A percentile compares a stretch with the other conserved stretches of the same genome.
These are phyloP conservation scores for Cygnus buccinator DNA, from an alignment of 2,113 vertebrate species.

Conservation along the genomic window DNA sequence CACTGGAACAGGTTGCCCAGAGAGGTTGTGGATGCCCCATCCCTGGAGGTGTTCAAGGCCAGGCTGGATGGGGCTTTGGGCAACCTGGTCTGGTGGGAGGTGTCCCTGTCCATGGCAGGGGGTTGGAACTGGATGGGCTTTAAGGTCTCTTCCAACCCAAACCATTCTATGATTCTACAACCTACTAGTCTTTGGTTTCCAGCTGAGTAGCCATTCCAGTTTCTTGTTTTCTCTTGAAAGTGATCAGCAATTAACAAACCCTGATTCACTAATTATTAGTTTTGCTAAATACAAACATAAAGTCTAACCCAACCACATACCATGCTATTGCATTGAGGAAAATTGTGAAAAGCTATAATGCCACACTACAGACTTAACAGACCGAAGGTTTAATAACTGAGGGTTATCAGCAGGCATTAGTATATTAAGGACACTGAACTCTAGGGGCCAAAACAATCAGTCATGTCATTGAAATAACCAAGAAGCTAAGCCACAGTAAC, in stretches of 20 bases:
- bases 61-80: no score
- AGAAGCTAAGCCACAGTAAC: not conserved
- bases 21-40: no score
- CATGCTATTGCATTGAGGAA: not conserved
- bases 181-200: not conserved
- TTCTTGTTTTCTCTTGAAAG: not conserved
- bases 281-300: not conserved
- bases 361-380: not conserved
- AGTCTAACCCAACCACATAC: not conserved
- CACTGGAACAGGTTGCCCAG: no score
- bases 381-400: not conserved
- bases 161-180: not conserved
- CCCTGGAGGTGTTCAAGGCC: no score
- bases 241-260: not conserved
- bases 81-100: no score
- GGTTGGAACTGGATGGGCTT: no score
- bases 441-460: not conserved
- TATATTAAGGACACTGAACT: not conserved
- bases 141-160: no score
- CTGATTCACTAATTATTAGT: not conserved
- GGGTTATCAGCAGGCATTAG: not conserved
- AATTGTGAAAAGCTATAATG: not conserved
- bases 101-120: no score
- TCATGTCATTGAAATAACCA: not conserved
- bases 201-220: not conserved